Percentiles rank a stretch among this genome's conserved stretches.
These are phyloP conservation scores for Haliclona indistincta DNA, from an alignment of 37 sponge, comb jelly and placozoan genomes.

Conservation along the genomic window DNA sequence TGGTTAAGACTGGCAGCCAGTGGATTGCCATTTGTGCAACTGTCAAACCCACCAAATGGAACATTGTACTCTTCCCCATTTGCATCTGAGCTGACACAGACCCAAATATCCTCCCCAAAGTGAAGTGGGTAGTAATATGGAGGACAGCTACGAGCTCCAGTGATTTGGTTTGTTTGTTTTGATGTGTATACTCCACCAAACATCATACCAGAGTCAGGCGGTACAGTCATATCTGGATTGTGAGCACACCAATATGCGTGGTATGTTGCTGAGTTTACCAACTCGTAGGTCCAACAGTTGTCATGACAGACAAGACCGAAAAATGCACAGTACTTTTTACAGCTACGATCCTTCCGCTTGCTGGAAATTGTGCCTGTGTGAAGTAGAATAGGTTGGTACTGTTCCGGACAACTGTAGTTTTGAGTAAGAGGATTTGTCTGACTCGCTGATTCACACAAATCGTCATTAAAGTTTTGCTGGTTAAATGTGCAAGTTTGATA, in stretches of 20 bases:
- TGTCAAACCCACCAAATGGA: slow-evolving; percentile 77
- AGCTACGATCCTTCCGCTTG: neutral
- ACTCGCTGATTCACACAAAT: slow-evolving; percentile 34
- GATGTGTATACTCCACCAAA: slow-evolving; percentile 82
- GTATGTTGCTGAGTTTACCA: slow-evolving; percentile 27
- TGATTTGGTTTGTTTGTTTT: slow-evolving; percentile 54
- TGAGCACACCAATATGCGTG: slow-evolving; percentile 73
- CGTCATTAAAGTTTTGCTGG: neutral
- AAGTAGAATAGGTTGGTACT: slow-evolving; percentile 43
- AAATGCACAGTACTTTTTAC: too few relatives aligned
- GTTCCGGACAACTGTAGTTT: slow-evolving; percentile 41
- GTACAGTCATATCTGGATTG: slow-evolving; percentile 8
- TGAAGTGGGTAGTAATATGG: slow-evolving; percentile 42
- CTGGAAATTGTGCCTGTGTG: slow-evolving; percentile 51
- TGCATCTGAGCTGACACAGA: slow-evolving; percentile 66
- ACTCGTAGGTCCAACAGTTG: neutral
- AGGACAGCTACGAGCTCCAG: slow-evolving; percentile 57
- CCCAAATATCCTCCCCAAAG: slow-evolving; percentile 57
- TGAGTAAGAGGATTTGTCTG: slow-evolving; percentile 70
- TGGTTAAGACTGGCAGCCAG: slow-evolving; percentile 24
- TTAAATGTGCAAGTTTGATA: slow-evolving; percentile 67
- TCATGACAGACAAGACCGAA: slow-evolving; percentile 37
- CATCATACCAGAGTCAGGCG: slow-evolving; percentile 48
- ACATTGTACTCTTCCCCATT: slow-evolving; percentile 33
- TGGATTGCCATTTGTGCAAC: slow-evolving; percentile 72